Base-by-base conservation (phyloP, 2,797 vertebrate species). In the Choloepus didactylus region DNA sequence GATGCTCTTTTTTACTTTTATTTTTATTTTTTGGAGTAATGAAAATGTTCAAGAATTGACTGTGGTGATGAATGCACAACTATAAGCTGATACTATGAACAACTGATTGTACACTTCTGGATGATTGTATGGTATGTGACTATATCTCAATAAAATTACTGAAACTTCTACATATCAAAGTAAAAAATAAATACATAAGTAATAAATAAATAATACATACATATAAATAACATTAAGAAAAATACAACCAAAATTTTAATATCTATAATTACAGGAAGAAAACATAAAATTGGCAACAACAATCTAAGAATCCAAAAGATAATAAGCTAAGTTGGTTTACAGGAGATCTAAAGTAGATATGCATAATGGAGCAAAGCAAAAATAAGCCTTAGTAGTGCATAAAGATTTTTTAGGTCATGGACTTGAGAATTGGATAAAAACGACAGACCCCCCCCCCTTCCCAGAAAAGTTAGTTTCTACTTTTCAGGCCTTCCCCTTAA, bases 261-360 rank as follows among this genome's bases (percentile, higher is more conserved):
- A 69, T 76, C 44, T 77, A 31, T 56, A 70, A 80, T 81, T 67
- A 38, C 25, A 83, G 35, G 21, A 94, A 80, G 54, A 91, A 83
- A 83, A 88, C 4, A 60, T 0, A 95, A 21, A 87, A 60, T n/a
- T 69, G 69, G 21, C 51, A 67, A 82, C 29, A 49, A 62, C 31
- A 73, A 84, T 51, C 59, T 87, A 87, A 51, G 11, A 69, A 23
- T 62, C 56, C 16, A 76, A 60, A 49, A 82, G 29, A 44, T 41
- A 73, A 82, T 54, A 88, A 92, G 29, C 21, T 85, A 56, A 70
- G 54, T n/a, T 69, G 23, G 27, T 29, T 94, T 82, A 29, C 21
- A 69, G 56, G 60, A 87, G 60, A 49, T 69, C 59, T 77, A 69
- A 60, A 76, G 41, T 38, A 83, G 23, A n/a, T 54, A 54, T 44